A percentile compares a stretch with the other conserved stretches of the same genome.
Evolutionary conservation across 2,888 invertebrate genomes (phyloP).

Genomic region (Byasa hedistus): DNA sequence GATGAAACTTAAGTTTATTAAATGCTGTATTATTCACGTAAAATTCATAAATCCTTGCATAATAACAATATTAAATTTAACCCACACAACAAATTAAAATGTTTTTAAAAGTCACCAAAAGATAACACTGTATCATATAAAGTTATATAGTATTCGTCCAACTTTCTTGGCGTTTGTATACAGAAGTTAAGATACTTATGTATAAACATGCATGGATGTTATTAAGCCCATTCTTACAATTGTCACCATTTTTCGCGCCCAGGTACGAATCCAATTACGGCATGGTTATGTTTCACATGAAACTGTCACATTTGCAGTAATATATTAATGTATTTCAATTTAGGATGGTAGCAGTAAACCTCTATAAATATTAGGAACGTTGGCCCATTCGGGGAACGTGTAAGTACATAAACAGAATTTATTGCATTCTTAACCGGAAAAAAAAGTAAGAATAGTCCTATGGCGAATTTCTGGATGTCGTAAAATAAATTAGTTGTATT

Average conservation of each 20-base stretch:
- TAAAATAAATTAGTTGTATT: not conserved
- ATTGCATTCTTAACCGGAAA: slow-evolving; percentile 26
- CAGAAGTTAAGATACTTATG: not conserved
- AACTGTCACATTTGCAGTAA: slow-evolving; percentile 80
- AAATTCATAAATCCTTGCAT: no score
- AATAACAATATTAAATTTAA: no score
- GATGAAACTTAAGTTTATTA: no score
- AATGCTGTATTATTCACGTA: no score
- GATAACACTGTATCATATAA: no score
- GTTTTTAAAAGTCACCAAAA: no score
- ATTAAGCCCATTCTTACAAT: slow-evolving; percentile 5
- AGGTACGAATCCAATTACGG: slow-evolving; percentile 78
- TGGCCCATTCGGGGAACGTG: slow-evolving; percentile 64
- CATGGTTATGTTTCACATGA: slow-evolving; percentile 77
- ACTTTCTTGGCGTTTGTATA: no score
- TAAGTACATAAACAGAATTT: slow-evolving; percentile 59
- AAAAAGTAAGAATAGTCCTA: slow-evolving; percentile 20
- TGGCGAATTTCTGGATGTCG: not conserved
- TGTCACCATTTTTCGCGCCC: slow-evolving; percentile 51
- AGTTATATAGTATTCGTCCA: no score
- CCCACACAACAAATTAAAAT: no score
- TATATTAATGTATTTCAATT: slow-evolving; percentile 81
- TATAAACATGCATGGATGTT: not conserved
- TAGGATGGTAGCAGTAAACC: slow-evolving; percentile 74
- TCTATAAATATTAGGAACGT: slow-evolving; percentile 75